These are phyloP conservation scores for Taurulus bubalis DNA, from an alignment of 2,113 vertebrate genomes.

Conservation along the genomic window DNA sequence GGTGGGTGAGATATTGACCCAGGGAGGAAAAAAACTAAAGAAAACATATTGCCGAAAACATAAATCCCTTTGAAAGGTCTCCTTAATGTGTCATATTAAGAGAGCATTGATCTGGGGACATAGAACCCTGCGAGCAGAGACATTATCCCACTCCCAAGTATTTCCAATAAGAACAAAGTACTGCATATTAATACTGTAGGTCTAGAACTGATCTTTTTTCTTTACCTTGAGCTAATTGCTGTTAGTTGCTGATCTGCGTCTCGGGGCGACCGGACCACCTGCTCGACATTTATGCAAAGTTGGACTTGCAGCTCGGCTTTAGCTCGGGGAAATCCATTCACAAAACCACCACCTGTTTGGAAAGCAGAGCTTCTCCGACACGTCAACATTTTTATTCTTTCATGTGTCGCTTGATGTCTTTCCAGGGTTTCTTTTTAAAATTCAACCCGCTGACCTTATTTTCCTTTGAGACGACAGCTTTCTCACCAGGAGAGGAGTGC, in stretches of 20 bases:
- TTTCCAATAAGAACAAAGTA: background rate
- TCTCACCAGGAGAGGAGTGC: background rate
- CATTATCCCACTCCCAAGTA: background rate
- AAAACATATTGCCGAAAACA: too few species aligned
- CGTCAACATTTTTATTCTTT: background rate
- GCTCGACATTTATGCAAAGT: constrained; percentile 43
- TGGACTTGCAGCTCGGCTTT: background rate
- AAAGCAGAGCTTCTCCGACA: background rate
- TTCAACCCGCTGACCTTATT: background rate
- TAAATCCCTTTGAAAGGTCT: too few species aligned
- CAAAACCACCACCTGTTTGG: constrained; percentile 37
- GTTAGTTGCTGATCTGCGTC: background rate
- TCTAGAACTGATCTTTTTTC: background rate
- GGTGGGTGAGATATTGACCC: background rate
- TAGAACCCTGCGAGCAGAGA: background rate
- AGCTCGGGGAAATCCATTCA: constrained; percentile 12
- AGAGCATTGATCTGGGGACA: background rate
- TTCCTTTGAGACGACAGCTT: background rate
- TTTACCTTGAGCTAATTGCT: background rate
- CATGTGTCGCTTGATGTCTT: background rate
- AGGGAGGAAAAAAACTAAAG: too few species aligned
- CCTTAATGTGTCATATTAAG: too few species aligned
- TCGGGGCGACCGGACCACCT: constrained; percentile 18
- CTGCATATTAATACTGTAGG: background rate
- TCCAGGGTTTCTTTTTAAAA: background rate